These are phyloP conservation scores for Notocelia uddmanniana DNA, from an alignment of 2,888 invertebrate species.

Conservation along the genomic window DNA sequence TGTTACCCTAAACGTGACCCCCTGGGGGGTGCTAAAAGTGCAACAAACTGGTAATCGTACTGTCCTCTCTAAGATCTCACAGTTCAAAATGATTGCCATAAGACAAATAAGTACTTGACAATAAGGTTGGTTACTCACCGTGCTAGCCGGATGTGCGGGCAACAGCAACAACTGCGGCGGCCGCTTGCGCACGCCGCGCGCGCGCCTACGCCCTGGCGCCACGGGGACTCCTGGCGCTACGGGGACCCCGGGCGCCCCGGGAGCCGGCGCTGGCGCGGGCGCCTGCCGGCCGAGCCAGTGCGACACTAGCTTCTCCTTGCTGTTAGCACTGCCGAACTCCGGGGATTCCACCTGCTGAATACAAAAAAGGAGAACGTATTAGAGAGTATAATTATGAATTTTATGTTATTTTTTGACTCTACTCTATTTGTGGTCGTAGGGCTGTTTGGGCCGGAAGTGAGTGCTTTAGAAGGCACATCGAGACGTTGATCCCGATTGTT, in stretches of 20 bases:
- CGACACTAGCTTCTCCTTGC: slow-evolving; percentile 84
- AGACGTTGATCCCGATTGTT: too few relatives aligned
- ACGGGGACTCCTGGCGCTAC: slow-evolving; percentile 48
- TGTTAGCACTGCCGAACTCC: slow-evolving; percentile 79
- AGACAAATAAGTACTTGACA: too few relatives aligned
- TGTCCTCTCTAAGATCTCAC: too few relatives aligned
- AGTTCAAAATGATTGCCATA: too few relatives aligned
- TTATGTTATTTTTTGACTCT: too few relatives aligned
- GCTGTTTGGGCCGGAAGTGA: too few relatives aligned
- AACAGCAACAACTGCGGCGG: slow-evolving; percentile 69
- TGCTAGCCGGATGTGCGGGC: slow-evolving; percentile 78
- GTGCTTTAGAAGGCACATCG: too few relatives aligned
- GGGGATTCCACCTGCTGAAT: slow-evolving; percentile 61
- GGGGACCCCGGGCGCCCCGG: slow-evolving; percentile 48
- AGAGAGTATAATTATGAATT: too few relatives aligned
- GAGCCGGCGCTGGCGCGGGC: slow-evolving; percentile 48
- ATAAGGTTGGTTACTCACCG: slow-evolving; percentile 63
- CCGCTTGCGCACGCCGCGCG: slow-evolving; percentile 68
- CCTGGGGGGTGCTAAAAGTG: too few relatives aligned
- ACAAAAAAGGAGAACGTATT: slow-evolving; percentile 1
- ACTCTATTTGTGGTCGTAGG: too few relatives aligned
- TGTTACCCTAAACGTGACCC: too few relatives aligned
- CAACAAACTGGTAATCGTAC: too few relatives aligned
- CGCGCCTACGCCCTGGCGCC: slow-evolving; percentile 50
- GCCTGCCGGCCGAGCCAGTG: slow-evolving; percentile 85